These are phyloP conservation scores for Cephonodes hylas DNA, from an alignment of 2,888 invertebrate genomes.

Conservation along the genomic window DNA sequence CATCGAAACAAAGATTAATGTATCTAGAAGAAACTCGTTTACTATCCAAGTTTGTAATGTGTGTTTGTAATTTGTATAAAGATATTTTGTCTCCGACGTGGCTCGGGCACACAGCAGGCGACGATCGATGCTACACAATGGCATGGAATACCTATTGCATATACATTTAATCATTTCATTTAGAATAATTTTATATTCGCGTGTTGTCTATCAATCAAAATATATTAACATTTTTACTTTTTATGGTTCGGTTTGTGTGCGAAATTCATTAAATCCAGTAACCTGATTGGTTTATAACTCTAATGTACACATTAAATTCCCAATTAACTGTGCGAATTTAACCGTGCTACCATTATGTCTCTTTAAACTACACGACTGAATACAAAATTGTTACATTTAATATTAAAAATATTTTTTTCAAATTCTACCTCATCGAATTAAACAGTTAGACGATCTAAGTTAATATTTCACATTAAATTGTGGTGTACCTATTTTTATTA, in stretches of 20 bases:
- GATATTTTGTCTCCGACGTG: background rate
- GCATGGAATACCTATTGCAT: background rate
- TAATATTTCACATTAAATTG: slow-evolving; percentile 10
- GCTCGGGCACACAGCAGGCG: slow-evolving; percentile 1
- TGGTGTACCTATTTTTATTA: slow-evolving; percentile 14
- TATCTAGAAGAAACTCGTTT: background rate
- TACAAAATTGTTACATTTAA: slow-evolving; percentile 5
- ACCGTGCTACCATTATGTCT: slow-evolving; percentile 3
- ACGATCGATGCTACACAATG: background rate
- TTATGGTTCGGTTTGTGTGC: background rate
- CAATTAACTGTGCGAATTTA: slow-evolving; percentile 1
- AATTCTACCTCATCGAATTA: slow-evolving; percentile 9
- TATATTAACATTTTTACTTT: background rate
- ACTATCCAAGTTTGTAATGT: background rate
- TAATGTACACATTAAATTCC: background rate
- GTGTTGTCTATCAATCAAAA: background rate
- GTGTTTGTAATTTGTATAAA: background rate
- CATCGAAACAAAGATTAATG: background rate
- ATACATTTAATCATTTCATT: background rate
- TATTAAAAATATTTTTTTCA: slow-evolving; percentile 9
- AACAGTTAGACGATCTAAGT: slow-evolving; percentile 10
- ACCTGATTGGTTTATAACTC: background rate
- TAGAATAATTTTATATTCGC: background rate
- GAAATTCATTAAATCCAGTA: background rate
- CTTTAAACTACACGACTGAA: slow-evolving; percentile 7